Evolutionary conservation across 2,888 invertebrate species (phyloP).

Genomic region (Platycheirus albimanus): DNA sequence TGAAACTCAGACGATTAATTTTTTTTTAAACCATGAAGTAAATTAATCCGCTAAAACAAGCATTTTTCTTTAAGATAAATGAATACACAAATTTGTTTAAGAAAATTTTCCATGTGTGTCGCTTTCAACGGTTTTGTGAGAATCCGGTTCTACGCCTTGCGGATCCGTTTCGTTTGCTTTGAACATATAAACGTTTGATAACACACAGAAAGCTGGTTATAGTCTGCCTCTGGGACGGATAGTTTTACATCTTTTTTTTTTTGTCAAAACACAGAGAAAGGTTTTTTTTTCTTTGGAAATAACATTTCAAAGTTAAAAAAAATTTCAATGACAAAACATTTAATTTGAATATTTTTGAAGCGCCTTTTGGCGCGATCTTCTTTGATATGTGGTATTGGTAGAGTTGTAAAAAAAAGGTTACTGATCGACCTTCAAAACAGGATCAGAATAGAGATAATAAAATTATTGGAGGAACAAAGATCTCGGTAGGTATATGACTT

Average conservation of each 20-base stretch:
- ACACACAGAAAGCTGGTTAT: neutral
- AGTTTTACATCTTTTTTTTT: neutral
- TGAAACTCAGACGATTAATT: slow-evolving; percentile 28
- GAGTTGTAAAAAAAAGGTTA: too few species aligned
- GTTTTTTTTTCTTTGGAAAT: neutral
- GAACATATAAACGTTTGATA: neutral
- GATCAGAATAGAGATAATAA: too few species aligned
- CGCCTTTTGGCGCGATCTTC: too few species aligned
- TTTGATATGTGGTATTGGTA: too few species aligned
- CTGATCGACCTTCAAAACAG: too few species aligned
- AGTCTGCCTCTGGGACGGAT: neutral
- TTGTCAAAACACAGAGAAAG: neutral
- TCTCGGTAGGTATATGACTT: too few species aligned
- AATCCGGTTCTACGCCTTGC: slow-evolving; percentile 30
- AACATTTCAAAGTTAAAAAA: too few species aligned
- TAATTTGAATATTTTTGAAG: too few species aligned
- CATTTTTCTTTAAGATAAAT: slow-evolving; percentile 11
- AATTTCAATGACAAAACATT: too few species aligned
- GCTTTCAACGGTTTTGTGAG: slow-evolving; percentile 6
- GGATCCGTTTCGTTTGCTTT: slow-evolving; percentile 15
- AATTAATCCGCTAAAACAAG: slow-evolving; percentile 8
- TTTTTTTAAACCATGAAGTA: slow-evolving; percentile 5
- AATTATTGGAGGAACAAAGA: too few species aligned
- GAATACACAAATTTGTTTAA: neutral
- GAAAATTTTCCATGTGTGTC: slow-evolving; percentile 21